These are phyloP conservation scores for Xerus inauris DNA, from an alignment of 2,113 vertebrate species.

Conservation along the genomic window DNA sequence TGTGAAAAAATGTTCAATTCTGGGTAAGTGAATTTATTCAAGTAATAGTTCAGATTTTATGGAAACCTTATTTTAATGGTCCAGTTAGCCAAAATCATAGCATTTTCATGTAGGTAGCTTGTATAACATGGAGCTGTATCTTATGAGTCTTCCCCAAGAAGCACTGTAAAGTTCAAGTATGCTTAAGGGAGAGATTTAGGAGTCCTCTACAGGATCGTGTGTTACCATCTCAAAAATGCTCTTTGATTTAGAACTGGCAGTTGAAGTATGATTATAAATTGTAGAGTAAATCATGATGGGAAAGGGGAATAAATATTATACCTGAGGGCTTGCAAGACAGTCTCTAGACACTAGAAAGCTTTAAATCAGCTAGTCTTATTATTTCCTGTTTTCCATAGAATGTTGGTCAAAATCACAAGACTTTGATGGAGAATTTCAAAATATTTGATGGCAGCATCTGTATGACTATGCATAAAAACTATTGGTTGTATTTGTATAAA, in stretches of 20 bases:
- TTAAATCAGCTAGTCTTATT: conserved; percentile 60
- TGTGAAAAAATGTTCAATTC: neutral
- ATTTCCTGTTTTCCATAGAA: neutral
- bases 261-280: conserved; percentile 84
- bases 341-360: conserved; percentile 46
- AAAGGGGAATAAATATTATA: conserved; percentile 84
- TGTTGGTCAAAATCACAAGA: neutral
- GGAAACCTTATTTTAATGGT: conserved; percentile 83
- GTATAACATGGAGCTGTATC: conserved; percentile 71
- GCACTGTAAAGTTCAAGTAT: conserved; percentile 85
- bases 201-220: conserved; percentile 72
- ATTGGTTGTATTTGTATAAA: neutral
- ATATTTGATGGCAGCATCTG: neutral
- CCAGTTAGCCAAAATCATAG: conserved; percentile 86
- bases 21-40: neutral
- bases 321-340: conserved; percentile 53
- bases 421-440: neutral
- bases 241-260: conserved; percentile 85
- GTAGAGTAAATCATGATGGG: conserved; percentile 80
- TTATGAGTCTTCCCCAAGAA: conserved; percentile 81
- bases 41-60: conserved; percentile 78
- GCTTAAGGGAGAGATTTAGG: conserved; percentile 84
- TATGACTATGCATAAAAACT: neutral
- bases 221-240: conserved; percentile 83
- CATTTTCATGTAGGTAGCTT: conserved; percentile 84